phyloP scores from a whole-genome alignment of 2,797 vertebrate species.

The Alectoris magna region DNA sequence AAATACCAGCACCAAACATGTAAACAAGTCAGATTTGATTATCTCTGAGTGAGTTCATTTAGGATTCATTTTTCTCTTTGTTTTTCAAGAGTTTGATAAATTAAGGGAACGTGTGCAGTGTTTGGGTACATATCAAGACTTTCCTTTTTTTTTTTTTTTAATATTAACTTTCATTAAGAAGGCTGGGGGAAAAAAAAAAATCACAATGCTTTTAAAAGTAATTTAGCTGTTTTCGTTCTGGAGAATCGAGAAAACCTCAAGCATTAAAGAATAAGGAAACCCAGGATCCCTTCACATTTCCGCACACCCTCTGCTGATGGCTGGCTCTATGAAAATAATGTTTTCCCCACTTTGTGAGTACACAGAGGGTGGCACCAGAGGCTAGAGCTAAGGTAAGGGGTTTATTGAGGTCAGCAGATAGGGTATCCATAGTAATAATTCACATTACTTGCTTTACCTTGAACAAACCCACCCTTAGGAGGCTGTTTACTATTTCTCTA shows the following conservation, averaged over 20 bases:
- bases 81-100: constrained; percentile 21
- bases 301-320: background rate
- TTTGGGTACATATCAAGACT: background rate
- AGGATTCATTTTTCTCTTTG: constrained; percentile 32
- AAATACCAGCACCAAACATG: constrained; percentile 71
- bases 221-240: background rate
- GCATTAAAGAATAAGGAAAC: background rate
- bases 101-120: background rate
- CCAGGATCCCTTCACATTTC: background rate
- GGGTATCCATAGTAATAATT: background rate
- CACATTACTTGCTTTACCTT: background rate
- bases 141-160: background rate
- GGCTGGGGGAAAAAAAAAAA: background rate
- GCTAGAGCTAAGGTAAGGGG: background rate
- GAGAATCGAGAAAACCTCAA: background rate
- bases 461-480: rapidly evolving
- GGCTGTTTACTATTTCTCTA: background rate
- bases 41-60: constrained; percentile 67
- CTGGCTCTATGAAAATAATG: background rate
- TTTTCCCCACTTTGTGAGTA: background rate
- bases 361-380: background rate
- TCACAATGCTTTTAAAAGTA: background rate
- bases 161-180: background rate
- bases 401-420: background rate
- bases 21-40: constrained; percentile 75